Evolutionary conservation across 2,113 vertebrate species (phyloP), one percentile per base, ranked within the genome.

Genomic region (Hystrix cristata): DNA sequence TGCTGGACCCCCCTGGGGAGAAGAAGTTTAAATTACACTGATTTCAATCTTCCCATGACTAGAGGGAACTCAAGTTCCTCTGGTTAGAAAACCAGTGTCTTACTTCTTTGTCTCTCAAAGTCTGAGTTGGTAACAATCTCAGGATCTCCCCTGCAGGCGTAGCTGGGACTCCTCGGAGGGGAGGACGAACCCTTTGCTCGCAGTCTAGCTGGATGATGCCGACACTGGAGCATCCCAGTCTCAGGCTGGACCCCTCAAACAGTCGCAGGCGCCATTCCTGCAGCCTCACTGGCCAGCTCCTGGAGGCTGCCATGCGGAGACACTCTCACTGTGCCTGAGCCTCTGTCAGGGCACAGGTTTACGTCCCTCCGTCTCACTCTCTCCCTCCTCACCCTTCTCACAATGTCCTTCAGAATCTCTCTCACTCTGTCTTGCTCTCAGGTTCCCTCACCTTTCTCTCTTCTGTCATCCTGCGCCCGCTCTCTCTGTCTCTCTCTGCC

Each of bases 41-140:
- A 98, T 97, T 83, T 87, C 93, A 84, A 98, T 98, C 97, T 98
- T 95, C 65, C 57, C 53, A 90, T 89, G 85, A 87, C 89, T 90
- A 71, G 0, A 0, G 88, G 97, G 94, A 96, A 92, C 65, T 93
- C 83, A 71, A 48, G 83, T 11, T 69, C 79, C 79, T 95, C 96
- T 7, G 15, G 23, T 55, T 95, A 90, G 95, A 93, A 79, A 96
- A 92, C 86, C 74, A 59, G 59, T 5, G 12, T 87, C 60, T 72
- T 38, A 23, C 38, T 46, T 38, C 38, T 46, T 38, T 34, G 23
- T 51, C 64, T 88, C 27, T 23, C 14, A 5, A 65, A 67, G 71
- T 74, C 94, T 81, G 65, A 93, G 43, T 0, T 48, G 23, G 53
- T n/a, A 29, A 60, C 23, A 55, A 31, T 88, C 80, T 65, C 3